Base-by-base conservation (phyloP, 23 tunicate species). In the Clavelina lepadiformis region DNA sequence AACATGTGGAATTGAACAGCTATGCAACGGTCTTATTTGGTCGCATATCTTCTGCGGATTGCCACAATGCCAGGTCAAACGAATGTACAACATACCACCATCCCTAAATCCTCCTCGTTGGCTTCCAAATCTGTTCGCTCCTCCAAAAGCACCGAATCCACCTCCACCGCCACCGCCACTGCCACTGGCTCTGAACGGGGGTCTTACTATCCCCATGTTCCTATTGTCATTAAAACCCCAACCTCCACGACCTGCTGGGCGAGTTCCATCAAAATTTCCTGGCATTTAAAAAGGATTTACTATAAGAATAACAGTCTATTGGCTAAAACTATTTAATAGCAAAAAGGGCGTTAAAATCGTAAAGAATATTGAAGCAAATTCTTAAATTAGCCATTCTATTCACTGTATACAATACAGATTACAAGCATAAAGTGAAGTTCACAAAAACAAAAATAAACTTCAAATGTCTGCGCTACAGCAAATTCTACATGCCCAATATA, bases 101-200 rank as follows among this genome's bases (percentile, higher is more conserved):
- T 63, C 72, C 3, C 72, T 19, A 46, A 26, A 66, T 46, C 56
- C 49, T 8, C 49, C 56, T 20, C 49, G 49, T 15, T 41, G 15
- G 15, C 49, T 15, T 41, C 72, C 57, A 3, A 3, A 24, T 20
- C 35, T 31, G 15, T 36, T 28, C 28, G 19, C 20, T 34, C 68
- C 50, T 11, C 59, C 59, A n/a, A 53, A 53, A n/a, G 30, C 6
- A 5, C 64, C 23, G 33, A 36, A 36, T 13, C 3, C 20, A 35
- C 68, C n/a, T 6, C 65, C 68, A 63, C 68, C 68, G 50, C 65
- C 64, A 11, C 78, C 78, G 31, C 34, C 44, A 38, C 78, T 55
- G 54, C 67, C 61, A 22, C 49, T 15, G 13, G 13, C 49, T 41
- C 72, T 34, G 72, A 46, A 66, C 5, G 72, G 72, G 6, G 57